These are phyloP conservation scores for Laupala kohalensis DNA, from an alignment of 1,140 invertebrate species.

Conservation along the genomic window DNA sequence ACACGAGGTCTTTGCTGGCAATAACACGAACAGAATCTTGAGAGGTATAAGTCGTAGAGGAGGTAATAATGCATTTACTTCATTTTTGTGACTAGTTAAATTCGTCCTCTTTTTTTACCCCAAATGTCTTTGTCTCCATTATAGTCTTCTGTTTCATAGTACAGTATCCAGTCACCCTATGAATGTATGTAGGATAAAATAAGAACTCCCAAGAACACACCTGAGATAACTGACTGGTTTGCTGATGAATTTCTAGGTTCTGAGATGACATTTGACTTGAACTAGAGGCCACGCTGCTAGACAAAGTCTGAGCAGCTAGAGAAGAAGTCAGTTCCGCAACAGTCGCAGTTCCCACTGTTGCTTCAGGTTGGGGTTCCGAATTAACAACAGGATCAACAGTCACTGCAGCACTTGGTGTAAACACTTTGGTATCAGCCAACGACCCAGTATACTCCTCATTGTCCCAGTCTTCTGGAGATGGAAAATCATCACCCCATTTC, in stretches of 20 bases:
- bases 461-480: conserved; percentile 70
- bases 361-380: conserved; percentile 22
- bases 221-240: conserved; percentile 6
- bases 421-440: conserved; percentile 87
- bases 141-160: too few species aligned
- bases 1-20: too few species aligned
- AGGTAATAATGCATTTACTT: too few species aligned
- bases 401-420: conserved; percentile 53
- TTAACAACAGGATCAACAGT: conserved; percentile 21
- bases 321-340: conserved; percentile 11
- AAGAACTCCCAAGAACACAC: not conserved
- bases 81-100: too few species aligned
- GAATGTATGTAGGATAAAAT: not conserved
- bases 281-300: conserved; percentile 13
- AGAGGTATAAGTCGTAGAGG: too few species aligned
- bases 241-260: conserved; percentile 10
- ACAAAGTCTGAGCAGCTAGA: conserved; percentile 16
- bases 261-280: conserved; percentile 13
- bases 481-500: conserved; percentile 14
- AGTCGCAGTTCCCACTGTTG: conserved; percentile 18
- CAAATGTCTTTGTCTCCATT: too few species aligned
- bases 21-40: too few species aligned
- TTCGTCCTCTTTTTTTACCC: too few species aligned
- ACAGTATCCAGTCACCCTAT: too few species aligned
- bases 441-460: conserved; percentile 90